Evolutionary conservation across 2,113 vertebrate genomes (phyloP).

Genomic region (Macroglossus sobrinus): DNA sequence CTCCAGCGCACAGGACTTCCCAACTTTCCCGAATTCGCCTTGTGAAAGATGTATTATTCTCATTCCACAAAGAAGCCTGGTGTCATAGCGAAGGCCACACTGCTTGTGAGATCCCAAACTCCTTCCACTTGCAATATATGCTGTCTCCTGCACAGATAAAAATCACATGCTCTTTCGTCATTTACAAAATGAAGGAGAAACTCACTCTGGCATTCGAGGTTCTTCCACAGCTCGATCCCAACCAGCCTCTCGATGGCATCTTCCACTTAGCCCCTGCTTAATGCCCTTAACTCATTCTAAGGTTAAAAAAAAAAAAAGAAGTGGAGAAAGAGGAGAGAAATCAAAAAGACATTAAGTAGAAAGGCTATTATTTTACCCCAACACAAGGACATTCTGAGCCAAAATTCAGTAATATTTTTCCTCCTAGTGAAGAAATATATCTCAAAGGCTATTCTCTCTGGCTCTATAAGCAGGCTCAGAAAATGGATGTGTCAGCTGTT

Average conservation of each 20-base stretch:
- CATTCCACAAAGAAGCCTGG: not conserved
- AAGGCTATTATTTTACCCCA: not conserved
- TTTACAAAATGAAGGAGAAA: not conserved
- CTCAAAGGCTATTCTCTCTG: not conserved
- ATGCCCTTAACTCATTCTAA: not conserved
- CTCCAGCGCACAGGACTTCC: not conserved
- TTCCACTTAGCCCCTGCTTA: not conserved
- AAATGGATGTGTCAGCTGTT: not conserved
- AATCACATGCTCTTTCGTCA: not conserved
- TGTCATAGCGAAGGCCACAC: not conserved
- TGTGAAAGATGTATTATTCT: accelerated
- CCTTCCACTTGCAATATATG: accelerated
- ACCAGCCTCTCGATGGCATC: not conserved
- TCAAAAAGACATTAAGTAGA: not conserved
- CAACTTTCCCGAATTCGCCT: not conserved
- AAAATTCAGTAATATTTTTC: not conserved
- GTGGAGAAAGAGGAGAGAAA: too few relatives aligned
- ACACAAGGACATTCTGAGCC: not conserved
- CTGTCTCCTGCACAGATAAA: not conserved
- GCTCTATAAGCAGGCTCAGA: not conserved
- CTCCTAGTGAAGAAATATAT: not conserved
- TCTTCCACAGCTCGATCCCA: not conserved
- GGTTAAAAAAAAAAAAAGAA: not conserved
- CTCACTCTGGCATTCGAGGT: not conserved
- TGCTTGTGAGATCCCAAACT: not conserved